Conservation (phyloP, 2,888 invertebrate species). For the Eurytoma adleriae region DNA sequence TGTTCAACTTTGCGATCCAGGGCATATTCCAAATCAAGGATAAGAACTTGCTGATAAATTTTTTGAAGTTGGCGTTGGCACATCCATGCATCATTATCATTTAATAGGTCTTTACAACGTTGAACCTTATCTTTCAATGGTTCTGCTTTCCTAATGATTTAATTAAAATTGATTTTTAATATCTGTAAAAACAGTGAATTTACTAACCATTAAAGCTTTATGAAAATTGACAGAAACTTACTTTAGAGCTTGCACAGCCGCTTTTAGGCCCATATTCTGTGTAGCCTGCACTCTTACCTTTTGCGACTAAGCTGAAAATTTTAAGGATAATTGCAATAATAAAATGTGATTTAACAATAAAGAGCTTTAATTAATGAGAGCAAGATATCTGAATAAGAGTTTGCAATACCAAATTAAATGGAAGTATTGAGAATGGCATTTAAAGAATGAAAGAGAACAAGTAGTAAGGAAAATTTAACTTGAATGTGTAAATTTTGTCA, state of each 20-base stretch:
- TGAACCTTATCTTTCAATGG: slow-evolving; percentile 84
- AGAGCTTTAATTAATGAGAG: not conserved
- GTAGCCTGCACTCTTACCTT: slow-evolving; percentile 62
- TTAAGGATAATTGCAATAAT: not conserved
- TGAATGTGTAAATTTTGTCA: too few species aligned
- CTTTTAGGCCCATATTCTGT: slow-evolving; percentile 84
- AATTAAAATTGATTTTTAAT: slow-evolving; percentile 42
- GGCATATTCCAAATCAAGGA: slow-evolving; percentile 90
- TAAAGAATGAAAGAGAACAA: slow-evolving; percentile 16
- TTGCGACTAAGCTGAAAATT: slow-evolving; percentile 63
- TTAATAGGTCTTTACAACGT: slow-evolving; percentile 79
- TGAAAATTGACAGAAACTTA: slow-evolving; percentile 72
- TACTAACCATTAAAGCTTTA: not conserved
- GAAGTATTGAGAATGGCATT: not conserved
- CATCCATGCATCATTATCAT: slow-evolving; percentile 77
- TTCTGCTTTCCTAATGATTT: slow-evolving; percentile 82
- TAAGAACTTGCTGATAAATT: slow-evolving; percentile 79
- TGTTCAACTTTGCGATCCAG: slow-evolving; percentile 93
- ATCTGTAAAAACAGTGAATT: not conserved
- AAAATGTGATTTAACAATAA: too few species aligned
- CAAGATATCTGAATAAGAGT: not conserved
- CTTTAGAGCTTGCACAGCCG: slow-evolving; percentile 86
- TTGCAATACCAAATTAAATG: not conserved
- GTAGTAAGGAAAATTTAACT: slow-evolving; percentile 21
- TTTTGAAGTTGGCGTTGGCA: slow-evolving; percentile 76